Evolutionary conservation across 2,797 vertebrate species (phyloP).

Genomic region (Smutsia temminckii): DNA sequence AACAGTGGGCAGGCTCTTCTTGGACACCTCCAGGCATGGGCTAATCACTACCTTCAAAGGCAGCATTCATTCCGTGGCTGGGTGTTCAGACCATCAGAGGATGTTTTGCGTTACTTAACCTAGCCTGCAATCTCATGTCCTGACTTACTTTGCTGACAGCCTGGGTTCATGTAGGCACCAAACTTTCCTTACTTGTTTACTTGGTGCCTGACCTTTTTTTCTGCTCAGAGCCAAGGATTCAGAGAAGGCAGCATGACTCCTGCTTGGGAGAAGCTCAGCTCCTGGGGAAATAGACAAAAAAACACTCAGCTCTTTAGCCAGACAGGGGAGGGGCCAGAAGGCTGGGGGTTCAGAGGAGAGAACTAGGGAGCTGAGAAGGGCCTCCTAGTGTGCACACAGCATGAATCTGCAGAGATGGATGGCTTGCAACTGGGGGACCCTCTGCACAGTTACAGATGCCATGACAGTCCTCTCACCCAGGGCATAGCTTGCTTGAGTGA

Average conservation of each 20-base stretch:
- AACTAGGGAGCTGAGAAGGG: not conserved
- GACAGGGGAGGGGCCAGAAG: not conserved
- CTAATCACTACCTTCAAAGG: not conserved
- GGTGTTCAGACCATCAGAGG: not conserved
- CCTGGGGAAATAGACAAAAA: not conserved
- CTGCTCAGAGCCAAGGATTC: not conserved
- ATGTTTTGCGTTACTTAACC: not conserved
- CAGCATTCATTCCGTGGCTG: accelerated
- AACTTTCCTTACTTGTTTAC: not conserved
- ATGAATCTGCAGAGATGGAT: not conserved
- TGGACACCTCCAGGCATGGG: not conserved
- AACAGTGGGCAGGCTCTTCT: not conserved
- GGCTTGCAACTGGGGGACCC: accelerated
- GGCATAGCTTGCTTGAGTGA: accelerated
- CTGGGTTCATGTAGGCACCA: not conserved
- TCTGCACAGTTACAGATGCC: accelerated
- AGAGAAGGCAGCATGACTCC: not conserved
- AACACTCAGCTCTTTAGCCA: not conserved
- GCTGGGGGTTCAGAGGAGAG: not conserved
- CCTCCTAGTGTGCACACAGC: not conserved
- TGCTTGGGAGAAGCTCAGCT: not conserved
- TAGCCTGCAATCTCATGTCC: not conserved
- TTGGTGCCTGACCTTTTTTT: not conserved
- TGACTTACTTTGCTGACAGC: not conserved
- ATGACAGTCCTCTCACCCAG: not conserved